Percentiles rank a stretch among this genome's conserved stretches.
These are phyloP conservation scores for Synanthedon tipuliformis DNA, from an alignment of 2,888 invertebrate genomes.

Conservation along the genomic window DNA sequence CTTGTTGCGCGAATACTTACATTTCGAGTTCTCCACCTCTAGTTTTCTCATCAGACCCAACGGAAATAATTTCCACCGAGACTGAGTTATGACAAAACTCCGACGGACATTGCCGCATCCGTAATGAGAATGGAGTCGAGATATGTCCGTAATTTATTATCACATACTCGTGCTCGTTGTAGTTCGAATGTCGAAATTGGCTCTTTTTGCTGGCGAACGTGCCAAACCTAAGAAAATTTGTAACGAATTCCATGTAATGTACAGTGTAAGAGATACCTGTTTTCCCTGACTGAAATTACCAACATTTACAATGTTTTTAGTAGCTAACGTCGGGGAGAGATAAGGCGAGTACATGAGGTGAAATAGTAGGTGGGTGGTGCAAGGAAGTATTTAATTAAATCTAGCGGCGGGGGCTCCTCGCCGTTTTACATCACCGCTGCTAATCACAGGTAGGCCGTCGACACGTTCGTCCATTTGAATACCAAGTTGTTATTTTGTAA, in stretches of 20 bases:
- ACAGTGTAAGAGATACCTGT: not conserved
- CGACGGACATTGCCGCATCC: constrained; percentile 67
- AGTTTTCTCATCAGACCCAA: constrained; percentile 68
- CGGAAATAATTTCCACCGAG: constrained; percentile 70
- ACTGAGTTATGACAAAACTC: constrained; percentile 71
- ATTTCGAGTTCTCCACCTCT: constrained; percentile 63
- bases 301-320: constrained; percentile 26
- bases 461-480: constrained; percentile 51
- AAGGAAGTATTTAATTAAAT: constrained; percentile 63
- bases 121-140: constrained; percentile 67
- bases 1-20: constrained; percentile 67
- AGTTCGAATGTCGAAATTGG: constrained; percentile 31
- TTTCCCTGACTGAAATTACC: constrained; percentile 11
- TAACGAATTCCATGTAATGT: not conserved
- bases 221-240: not conserved
- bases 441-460: constrained; percentile 62
- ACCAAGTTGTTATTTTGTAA: constrained; percentile 23
- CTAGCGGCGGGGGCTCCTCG: constrained; percentile 41
- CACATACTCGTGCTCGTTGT: constrained; percentile 26
- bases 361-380: constrained; percentile 51
- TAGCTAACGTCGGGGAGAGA: constrained; percentile 19
- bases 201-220: constrained; percentile 31
- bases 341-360: constrained; percentile 47
- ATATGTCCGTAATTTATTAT: constrained; percentile 64
- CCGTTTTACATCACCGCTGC: constrained; percentile 52